These are phyloP conservation scores for Notolabrus celidotus DNA, from an alignment of 2,797 vertebrate species.

Conservation along the genomic window DNA sequence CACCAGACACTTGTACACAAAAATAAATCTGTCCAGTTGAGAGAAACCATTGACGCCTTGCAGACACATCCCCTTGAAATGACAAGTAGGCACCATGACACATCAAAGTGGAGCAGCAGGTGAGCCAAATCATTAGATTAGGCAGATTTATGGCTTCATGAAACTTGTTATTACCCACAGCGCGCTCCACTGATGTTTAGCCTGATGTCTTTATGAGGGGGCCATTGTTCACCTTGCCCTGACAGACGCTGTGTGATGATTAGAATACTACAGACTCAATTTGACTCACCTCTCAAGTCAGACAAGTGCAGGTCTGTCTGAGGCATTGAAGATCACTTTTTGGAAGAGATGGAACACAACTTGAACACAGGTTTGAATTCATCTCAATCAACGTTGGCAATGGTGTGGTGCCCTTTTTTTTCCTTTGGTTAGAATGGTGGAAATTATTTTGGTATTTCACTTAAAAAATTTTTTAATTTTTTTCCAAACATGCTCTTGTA, in stretches of 20 bases:
- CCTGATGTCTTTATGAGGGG: slow-evolving; percentile 84
- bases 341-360: slow-evolving; percentile 1
- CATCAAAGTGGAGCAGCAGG: slow-evolving; percentile 81
- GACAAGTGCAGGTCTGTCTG: slow-evolving; percentile 38
- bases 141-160: slow-evolving; percentile 86
- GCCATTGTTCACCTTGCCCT: slow-evolving; percentile 79
- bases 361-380: background rate
- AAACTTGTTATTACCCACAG: slow-evolving; percentile 83
- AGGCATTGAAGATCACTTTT: slow-evolving; percentile 45
- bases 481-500: background rate
- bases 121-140: slow-evolving; percentile 85
- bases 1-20: slow-evolving; percentile 43
- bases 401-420: background rate
- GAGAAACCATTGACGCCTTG: slow-evolving; percentile 63
- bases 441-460: too few relatives aligned
- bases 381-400: background rate
- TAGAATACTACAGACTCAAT: slow-evolving; percentile 68
- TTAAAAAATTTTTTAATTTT: background rate
- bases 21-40: slow-evolving; percentile 77
- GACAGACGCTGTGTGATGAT: slow-evolving; percentile 70
- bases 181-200: slow-evolving; percentile 79
- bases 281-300: slow-evolving; percentile 62
- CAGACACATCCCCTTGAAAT: slow-evolving; percentile 82
- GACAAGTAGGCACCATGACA: slow-evolving; percentile 80
- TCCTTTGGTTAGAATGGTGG: too few relatives aligned